These are phyloP conservation scores for Scartelaos histophorus DNA, from an alignment of 2,113 vertebrate species.

Conservation along the genomic window DNA sequence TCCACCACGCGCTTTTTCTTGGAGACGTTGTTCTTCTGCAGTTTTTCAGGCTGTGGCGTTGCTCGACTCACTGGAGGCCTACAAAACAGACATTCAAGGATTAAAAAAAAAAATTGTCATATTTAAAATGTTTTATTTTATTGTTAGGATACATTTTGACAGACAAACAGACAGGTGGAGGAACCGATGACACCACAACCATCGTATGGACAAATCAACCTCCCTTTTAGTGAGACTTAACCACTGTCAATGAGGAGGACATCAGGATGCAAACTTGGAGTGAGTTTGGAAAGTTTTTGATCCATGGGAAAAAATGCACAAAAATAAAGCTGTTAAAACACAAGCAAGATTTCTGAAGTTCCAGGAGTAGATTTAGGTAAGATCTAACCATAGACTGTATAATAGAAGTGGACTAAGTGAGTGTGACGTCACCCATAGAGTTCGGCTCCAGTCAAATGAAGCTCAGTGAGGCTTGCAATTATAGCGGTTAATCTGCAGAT, in stretches of 20 bases:
- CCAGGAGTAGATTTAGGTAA: neutral
- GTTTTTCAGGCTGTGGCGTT: slow-evolving; percentile 90
- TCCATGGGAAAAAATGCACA: neutral
- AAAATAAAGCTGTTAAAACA: neutral
- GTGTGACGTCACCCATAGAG: no score
- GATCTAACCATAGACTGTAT: neutral
- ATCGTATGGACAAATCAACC: neutral
- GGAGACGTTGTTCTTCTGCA: slow-evolving; percentile 91
- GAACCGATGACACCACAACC: slow-evolving; percentile 1
- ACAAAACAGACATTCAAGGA: slow-evolving; percentile 18
- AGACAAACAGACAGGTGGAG: slow-evolving; percentile 52
- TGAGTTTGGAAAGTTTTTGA: neutral
- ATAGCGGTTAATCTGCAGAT: no score
- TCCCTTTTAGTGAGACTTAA: neutral
- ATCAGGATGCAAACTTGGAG: neutral
- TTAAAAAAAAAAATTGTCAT: no score
- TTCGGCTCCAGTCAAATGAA: no score
- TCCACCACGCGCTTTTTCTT: slow-evolving; percentile 94
- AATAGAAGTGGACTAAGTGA: no score
- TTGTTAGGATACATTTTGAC: neutral
- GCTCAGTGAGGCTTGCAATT: no score
- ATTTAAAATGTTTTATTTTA: neutral
- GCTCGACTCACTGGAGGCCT: slow-evolving; percentile 95
- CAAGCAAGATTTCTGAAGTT: neutral
- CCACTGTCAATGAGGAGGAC: slow-evolving; percentile 1